Base-by-base conservation (phyloP, 2,888 invertebrate species). In the Augiades crinisus region DNA sequence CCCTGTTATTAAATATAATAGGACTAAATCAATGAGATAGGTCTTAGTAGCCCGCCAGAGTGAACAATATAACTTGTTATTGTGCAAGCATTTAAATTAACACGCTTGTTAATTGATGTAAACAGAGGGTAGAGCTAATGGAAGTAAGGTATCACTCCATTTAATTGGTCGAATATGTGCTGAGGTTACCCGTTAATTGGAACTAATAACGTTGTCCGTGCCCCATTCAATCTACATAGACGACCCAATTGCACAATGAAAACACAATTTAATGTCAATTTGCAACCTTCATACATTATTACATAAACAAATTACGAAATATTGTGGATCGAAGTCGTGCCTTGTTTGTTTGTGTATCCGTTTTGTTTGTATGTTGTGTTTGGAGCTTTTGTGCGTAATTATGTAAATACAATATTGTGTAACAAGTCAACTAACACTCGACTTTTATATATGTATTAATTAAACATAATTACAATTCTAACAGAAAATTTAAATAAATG, bases 121-220 rank as follows among this genome's bases (percentile, higher is more conserved):
- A 87, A 87, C 75, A 72, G 68, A 65, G 68, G 70, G 68, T 64
- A 70, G 69, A 67, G 74, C 82, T 87, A 88, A 88, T 88, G 87
- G 88, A 87, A 81, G 83, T 75, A 79, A 80, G 83, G 85, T 85
- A 87, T 87, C 84, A 86, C 85, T 86, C 84, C 78, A 76, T 83
- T 86, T 87, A 89, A 87, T 87, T 86, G 85, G 69, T 75, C 81
- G 79, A 85, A 85, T 78, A 85, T 76, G 76, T 75, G 84, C 79
- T 82, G 87, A 87, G 88, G 88, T 86, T 85, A 77, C 82, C 68
- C 77, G 83, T 77, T 87, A 87, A 89, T 87, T 87, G 85, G 79
- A 72, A 79, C 81, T 87, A 88, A 87, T 85, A 84, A 81, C 74
- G 74, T 81, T 74, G 73, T 62, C 70, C 70, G 75, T 65, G 70